phyloP scores from a whole-genome alignment of 2,888 invertebrate genomes.

The Listrodromus nycthemerus region DNA sequence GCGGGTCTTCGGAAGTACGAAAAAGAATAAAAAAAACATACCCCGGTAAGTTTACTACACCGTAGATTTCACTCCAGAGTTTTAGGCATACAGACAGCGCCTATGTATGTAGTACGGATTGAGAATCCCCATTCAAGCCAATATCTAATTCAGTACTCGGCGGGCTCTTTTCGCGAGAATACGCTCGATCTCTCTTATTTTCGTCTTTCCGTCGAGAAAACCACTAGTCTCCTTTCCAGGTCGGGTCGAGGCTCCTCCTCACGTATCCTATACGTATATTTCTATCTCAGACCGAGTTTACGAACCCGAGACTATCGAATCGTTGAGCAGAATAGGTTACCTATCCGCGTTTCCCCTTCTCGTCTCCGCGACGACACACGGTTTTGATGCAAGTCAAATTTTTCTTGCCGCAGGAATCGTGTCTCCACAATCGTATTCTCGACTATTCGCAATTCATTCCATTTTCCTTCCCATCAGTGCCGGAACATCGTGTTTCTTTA shows the following conservation, averaged over 20 bases:
- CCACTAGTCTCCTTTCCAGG: constrained; percentile 31
- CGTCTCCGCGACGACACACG: constrained; percentile 44
- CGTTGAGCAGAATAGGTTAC: constrained; percentile 57
- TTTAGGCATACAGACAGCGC: constrained; percentile 53
- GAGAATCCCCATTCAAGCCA: constrained; percentile 75
- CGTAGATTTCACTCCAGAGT: constrained; percentile 38
- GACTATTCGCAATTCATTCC: constrained; percentile 40
- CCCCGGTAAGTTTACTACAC: background rate
- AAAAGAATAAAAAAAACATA: background rate
- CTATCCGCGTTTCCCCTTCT: constrained; percentile 52
- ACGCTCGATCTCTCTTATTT: constrained; percentile 61
- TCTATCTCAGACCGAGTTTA: constrained; percentile 52
- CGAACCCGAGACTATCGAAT: constrained; percentile 58
- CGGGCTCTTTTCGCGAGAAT: constrained; percentile 65
- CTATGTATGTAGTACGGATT: constrained; percentile 60
- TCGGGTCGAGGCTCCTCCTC: constrained; percentile 5
- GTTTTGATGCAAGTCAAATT: constrained; percentile 67
- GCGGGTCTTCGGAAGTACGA: constrained; percentile 54
- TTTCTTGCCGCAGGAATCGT: constrained; percentile 42
- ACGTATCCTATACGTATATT: constrained; percentile 43
- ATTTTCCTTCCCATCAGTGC: constrained; percentile 42
- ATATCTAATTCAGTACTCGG: constrained; percentile 78
- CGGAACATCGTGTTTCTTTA: constrained; percentile 37
- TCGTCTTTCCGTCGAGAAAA: constrained; percentile 46
- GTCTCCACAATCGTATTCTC: constrained; percentile 47